Percentiles rank a stretch among this genome's conserved stretches.
Conservation (phyloP, 2,113 vertebrate species). For the Chlamydotis undulata region DNA sequence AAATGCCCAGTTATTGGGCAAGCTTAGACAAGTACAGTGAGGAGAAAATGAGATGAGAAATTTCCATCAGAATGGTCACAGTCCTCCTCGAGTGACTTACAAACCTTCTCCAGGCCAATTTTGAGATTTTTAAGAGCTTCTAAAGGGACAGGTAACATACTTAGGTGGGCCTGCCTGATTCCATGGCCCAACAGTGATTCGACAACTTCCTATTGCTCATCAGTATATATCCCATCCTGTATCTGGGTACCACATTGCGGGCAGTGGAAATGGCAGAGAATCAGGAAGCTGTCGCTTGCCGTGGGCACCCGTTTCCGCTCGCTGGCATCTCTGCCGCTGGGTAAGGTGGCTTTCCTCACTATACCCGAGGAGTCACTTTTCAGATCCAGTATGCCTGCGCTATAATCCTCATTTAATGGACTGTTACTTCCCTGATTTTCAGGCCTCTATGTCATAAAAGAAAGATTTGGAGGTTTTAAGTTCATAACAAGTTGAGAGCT, state of each 20-base stretch:
- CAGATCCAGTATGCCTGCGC: not conserved
- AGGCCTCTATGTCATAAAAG: not conserved
- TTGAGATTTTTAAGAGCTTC: not conserved
- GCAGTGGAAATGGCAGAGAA: not conserved
- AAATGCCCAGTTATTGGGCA: not conserved
- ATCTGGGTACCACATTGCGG: no score
- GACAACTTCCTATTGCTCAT: not conserved
- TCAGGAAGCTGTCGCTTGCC: no score
- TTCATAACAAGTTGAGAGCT: not conserved
- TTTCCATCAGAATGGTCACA: not conserved
- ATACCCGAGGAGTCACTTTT: not conserved
- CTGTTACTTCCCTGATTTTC: not conserved
- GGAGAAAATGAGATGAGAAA: not conserved
- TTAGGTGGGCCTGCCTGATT: not conserved
- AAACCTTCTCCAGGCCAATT: not conserved
- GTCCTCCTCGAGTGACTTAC: not conserved
- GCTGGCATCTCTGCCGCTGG: not conserved
- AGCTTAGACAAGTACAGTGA: not conserved
- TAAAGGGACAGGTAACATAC: not conserved
- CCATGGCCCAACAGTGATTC: not conserved
- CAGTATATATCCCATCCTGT: not conserved
- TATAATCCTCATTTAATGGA: not conserved
- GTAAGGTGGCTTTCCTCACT: not conserved
- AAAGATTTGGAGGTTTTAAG: constrained; percentile 23
- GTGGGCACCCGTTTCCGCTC: accelerated